Base-by-base conservation (phyloP, 2,113 vertebrate species). In the Muntiacus muntjak region DNA sequence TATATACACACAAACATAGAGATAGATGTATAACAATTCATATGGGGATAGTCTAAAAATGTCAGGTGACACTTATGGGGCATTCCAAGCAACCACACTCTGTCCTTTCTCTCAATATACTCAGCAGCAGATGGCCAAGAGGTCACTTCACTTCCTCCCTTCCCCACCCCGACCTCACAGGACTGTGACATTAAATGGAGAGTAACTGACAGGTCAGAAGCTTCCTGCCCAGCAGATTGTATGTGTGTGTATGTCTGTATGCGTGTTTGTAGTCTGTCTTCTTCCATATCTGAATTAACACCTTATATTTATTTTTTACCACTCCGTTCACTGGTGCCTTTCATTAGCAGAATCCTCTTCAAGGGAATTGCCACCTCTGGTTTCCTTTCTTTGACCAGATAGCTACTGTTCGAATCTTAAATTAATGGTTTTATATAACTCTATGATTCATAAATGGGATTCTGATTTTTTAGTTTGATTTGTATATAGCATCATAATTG, bases 61-160 rank as follows among this genome's bases (percentile, higher is more conserved):
- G 64, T 83, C 83, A 87, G 25, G 57, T 85, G 84, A 64, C 21
- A 57, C 11, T 45, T 54, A 45, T 1, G 5, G 43, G 17, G 33
- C 16, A 11, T 93, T 97, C 62, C 25, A 36, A 36, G 43, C 26
- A 92, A 52, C 52, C 47, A 71, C 45, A 71, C 19, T 96, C 40
- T 86, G 58, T 62, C 74, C 40, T 84, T 58, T 95, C 83, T 93
- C 57, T 62, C 43, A 50, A n/a, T 30, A 12, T 86, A 25, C 50
- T 83, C 26, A 40, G 74, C 58, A 87, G 91, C 96, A 97, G 89
- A 93, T 90, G 95, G 91, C 9, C 14, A 7, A 71, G 36, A 62
- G 95, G 87, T 78, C 55, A 87, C 40, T 91, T 86, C 45, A 16
- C 9, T 62, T 92, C 62, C 9, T 78, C 89, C 57, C 90, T 79